Evolutionary conservation across 2,797 vertebrate genomes (phyloP).

Genomic region (Lateolabrax maculatus): DNA sequence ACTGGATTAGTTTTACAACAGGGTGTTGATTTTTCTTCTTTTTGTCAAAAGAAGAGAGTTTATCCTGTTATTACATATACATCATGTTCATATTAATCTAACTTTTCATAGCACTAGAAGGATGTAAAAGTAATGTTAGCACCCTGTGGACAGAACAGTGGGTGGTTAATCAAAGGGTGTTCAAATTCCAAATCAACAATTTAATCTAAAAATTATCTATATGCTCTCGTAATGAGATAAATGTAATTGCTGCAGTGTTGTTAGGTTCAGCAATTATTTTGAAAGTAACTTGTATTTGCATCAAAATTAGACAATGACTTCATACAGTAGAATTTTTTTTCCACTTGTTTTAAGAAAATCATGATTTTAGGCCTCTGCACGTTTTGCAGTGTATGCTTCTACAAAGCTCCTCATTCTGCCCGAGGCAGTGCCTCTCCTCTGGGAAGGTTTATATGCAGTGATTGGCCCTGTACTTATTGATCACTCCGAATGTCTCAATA

Average conservation of each 20-base stretch:
- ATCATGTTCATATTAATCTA: conserved; percentile 1
- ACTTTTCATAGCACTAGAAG: background rate
- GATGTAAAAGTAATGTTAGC: conserved; percentile 33
- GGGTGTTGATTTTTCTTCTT: background rate
- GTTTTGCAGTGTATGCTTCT: conserved; percentile 10
- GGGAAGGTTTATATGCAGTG: conserved; percentile 76
- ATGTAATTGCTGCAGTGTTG: background rate
- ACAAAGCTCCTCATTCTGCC: conserved; percentile 53
- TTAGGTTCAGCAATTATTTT: background rate
- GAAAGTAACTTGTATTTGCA: conserved; percentile 2
- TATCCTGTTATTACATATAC: background rate
- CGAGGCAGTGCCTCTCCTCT: conserved; percentile 68
- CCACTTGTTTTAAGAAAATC: conserved; percentile 20
- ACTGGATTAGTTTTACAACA: background rate
- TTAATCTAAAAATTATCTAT: conserved; percentile 42
- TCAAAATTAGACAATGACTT: background rate
- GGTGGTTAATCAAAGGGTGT: conserved; percentile 63
- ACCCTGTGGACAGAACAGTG: conserved; percentile 41
- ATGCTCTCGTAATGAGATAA: conserved; percentile 12
- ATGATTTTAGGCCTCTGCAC: conserved; percentile 15
- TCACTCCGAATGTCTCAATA: conserved; percentile 79
- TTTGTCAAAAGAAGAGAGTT: background rate
- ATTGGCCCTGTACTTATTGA: conserved; percentile 79
- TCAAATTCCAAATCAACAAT: conserved; percentile 50
- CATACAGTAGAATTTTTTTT: background rate